Percentiles rank a stretch among this genome's conserved stretches.
Conservation (phyloP, 2,797 vertebrate genomes). For the Orestias chungarensis region DNA sequence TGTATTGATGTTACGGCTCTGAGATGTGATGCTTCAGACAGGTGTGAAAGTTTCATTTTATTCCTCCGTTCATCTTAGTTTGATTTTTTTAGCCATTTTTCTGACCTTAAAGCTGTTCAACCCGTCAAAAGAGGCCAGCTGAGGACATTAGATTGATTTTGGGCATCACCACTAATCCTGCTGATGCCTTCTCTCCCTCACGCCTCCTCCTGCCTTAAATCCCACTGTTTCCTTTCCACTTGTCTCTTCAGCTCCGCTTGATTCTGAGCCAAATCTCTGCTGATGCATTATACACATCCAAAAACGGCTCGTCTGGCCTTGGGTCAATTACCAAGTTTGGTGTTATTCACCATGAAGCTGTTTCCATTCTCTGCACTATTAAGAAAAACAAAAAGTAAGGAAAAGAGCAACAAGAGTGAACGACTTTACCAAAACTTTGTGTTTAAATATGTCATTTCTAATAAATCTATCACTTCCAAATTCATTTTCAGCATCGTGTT, state of each 20-base stretch:
- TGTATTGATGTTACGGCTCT: background rate
- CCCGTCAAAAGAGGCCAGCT: conserved; percentile 40
- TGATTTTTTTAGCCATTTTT: background rate
- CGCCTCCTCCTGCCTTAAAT: conserved; percentile 1
- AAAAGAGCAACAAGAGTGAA: conserved; percentile 42
- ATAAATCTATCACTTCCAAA: background rate
- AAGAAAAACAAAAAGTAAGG: background rate
- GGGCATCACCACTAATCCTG: conserved; percentile 65
- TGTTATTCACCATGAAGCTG: conserved; percentile 24
- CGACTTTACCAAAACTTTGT: background rate
- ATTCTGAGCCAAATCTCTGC: conserved; percentile 26
- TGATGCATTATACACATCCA: conserved; percentile 8
- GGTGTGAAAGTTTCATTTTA: background rate
- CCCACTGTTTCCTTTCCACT: conserved; percentile 22
- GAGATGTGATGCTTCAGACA: background rate
- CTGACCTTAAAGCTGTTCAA: conserved; percentile 22
- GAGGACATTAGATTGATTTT: conserved; percentile 74
- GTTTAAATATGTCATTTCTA: background rate
- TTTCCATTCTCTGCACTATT: background rate
- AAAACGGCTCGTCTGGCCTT: background rate
- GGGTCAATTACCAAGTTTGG: conserved; percentile 31
- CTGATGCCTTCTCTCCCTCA: conserved; percentile 9
- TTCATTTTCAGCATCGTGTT: background rate
- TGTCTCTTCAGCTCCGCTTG: conserved; percentile 5
- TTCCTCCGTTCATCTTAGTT: background rate